These are phyloP conservation scores for Gallinago stenura DNA, from an alignment of 2,797 vertebrate species.

Conservation along the genomic window DNA sequence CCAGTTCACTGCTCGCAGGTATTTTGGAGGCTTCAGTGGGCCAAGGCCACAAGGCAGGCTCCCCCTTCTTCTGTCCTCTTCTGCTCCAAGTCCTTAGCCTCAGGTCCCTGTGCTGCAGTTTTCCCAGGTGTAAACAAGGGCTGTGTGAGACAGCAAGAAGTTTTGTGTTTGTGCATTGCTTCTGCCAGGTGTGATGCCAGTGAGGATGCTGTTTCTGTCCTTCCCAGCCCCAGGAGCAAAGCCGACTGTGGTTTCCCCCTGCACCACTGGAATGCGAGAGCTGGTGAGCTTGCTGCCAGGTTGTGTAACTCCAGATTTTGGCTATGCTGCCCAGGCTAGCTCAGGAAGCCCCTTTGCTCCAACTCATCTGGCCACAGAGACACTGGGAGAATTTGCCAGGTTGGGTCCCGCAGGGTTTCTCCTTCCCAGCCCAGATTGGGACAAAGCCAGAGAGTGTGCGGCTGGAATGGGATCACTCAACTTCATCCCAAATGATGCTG, in stretches of 20 bases:
- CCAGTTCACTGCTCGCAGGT: background rate
- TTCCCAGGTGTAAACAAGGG: background rate
- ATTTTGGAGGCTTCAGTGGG: background rate
- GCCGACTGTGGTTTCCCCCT: background rate
- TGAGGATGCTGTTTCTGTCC: fast-evolving
- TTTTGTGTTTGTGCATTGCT: background rate
- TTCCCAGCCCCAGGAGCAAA: background rate
- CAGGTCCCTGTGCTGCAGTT: fast-evolving
- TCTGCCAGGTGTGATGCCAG: background rate
- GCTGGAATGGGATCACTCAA: fast-evolving
- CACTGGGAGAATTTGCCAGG: background rate
- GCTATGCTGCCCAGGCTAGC: background rate
- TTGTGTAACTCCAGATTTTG: background rate
- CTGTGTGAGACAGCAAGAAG: fast-evolving
- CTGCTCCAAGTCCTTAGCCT: background rate
- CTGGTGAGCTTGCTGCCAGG: background rate
- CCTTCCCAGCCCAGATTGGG: background rate
- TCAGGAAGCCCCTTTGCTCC: background rate
- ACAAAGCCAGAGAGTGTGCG: background rate
- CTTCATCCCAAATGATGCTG: background rate
- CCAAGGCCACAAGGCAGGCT: background rate
- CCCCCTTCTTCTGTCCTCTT: background rate
- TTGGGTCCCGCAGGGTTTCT: background rate
- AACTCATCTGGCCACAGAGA: background rate
- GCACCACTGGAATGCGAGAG: fast-evolving